These are phyloP conservation scores for Avahi laniger DNA, from an alignment of 2,797 vertebrate species.

Conservation along the genomic window DNA sequence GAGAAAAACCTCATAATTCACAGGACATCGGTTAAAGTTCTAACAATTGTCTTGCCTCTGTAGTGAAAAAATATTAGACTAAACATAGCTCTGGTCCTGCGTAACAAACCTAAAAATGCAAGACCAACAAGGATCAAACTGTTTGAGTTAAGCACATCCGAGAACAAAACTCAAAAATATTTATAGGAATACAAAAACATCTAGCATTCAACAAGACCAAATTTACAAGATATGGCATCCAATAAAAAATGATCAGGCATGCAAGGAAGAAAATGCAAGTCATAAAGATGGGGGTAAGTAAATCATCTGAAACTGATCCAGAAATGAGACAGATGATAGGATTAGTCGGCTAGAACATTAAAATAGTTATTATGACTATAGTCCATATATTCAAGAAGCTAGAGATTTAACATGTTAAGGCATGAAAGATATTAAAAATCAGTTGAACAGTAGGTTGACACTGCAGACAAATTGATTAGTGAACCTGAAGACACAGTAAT, in stretches of 20 bases:
- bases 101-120: neutral
- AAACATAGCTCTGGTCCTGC: neutral
- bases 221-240: neutral
- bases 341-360: neutral
- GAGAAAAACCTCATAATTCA: neutral
- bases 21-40: neutral
- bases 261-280: neutral
- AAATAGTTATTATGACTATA: neutral
- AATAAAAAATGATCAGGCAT: neutral
- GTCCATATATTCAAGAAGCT: neutral
- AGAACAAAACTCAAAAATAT: neutral
- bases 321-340: neutral
- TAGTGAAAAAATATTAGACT: neutral
- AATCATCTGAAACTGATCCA: neutral
- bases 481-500: neutral
- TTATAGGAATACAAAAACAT: neutral
- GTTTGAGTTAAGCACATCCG: neutral
- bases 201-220: neutral
- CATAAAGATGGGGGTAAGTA: neutral
- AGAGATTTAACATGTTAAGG: neutral
- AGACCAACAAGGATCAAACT: neutral
- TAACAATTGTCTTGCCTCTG: neutral
- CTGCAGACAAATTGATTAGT: neutral
- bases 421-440: neutral
- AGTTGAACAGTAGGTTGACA: neutral